Evolutionary conservation across 2,113 vertebrate species (phyloP), one percentile per base, ranked within the genome.

Genomic region (Clarias gariepinus): DNA sequence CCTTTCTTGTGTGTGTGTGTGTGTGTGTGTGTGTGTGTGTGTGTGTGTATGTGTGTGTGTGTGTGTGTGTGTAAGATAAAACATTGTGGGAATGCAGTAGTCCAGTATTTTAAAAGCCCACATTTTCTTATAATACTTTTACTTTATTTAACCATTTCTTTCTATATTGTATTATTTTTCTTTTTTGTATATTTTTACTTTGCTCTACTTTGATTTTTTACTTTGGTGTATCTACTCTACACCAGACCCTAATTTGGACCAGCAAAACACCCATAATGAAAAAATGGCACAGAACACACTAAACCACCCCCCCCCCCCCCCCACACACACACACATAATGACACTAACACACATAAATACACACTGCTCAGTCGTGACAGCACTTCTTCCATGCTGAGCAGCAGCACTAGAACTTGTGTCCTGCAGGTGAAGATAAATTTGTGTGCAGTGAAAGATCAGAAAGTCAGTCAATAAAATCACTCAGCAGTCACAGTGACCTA

Each of bases 391-490:
- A 55, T 81, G 74, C 77, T 25, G 85, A 68, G 68, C 36, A 28
- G 78, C 41, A 47, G 36, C 41, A 21, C 60, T 28, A 52, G 4
- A 18, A 53, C 63, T 71, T 25, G 25, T n/a, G 13, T 82, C 68
- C 58, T 76, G 66, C 58, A 76, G 82, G 53, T 82, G 63, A 89
- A 87, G 82, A 82, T 81, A 85, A 74, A 86, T 64, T 28, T 57
- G 63, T 68, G 73, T 73, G 64, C 73, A 81, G 33, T 36, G 13
- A 87, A 85, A 81, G 82, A 88, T 88, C 83, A 66, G 86, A 82
- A 85, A 53, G 79, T 85, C 82, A 82, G 85, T 89, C 88, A 83
- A 89, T 85, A 87, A 82, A 78, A 78, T 82, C 68, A 81, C 66
- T 82, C 55, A 82, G 58, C 79, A 74, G 79, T 82, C 80, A 87